Evolutionary conservation across 2,113 vertebrate genomes (phyloP).

Genomic region (Megatriorchis doriae): DNA sequence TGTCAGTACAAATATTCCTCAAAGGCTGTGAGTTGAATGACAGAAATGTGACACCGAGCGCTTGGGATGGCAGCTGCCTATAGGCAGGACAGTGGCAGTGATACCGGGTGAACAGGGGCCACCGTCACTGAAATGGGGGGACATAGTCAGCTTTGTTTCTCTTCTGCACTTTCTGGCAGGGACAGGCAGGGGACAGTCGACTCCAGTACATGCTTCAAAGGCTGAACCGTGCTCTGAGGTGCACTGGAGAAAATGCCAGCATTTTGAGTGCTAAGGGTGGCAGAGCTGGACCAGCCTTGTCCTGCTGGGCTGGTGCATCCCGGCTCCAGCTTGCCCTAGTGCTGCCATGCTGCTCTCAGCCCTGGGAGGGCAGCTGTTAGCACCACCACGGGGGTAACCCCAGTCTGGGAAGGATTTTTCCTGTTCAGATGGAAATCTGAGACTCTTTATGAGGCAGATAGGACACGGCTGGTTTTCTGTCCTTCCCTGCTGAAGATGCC

Average conservation of each 20-base stretch:
- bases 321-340: neutral
- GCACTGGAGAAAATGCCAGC: neutral
- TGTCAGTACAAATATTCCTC: neutral
- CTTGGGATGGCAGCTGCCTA: neutral
- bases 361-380: neutral
- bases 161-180: neutral
- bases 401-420: neutral
- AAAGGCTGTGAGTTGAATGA: neutral
- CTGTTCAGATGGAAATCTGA: neutral
- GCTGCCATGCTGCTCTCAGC: neutral
- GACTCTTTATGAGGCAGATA: neutral
- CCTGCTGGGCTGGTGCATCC: neutral
- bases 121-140: neutral
- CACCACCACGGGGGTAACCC: neutral
- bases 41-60: rapidly evolving
- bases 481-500: neutral
- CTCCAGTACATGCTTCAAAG: neutral
- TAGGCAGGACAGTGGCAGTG: neutral
- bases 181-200: neutral
- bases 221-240: neutral
- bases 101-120: neutral
- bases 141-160: neutral
- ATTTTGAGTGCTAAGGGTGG: neutral
- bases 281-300: neutral
- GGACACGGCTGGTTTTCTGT: neutral